Evolutionary conservation across 2,797 vertebrate species (phyloP), one percentile per base, ranked within the genome.

Genomic region (Malacoraja senta): DNA sequence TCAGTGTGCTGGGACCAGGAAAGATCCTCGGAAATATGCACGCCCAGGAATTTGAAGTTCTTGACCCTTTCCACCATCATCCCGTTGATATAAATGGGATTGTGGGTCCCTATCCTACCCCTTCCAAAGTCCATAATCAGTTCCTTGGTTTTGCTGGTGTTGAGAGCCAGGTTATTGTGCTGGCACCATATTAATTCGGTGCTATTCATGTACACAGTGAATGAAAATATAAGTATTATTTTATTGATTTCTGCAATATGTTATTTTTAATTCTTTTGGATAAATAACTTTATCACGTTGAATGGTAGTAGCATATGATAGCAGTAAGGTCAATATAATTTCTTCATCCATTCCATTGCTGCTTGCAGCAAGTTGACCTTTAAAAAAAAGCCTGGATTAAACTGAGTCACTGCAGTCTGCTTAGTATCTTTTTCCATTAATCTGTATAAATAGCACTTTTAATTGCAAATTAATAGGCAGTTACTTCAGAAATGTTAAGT

Each of bases 381-480:
- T 74, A 29, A 53, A 92, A 58, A 92, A 24, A n/a, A 74, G 71
- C 24, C 71, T 74, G 12, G 10, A 76, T 74, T 53, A 76, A 74
- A 29, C 90, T 76, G 90, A 74, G 35, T 92, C 90, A 76, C 24
- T 13, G 7, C 90, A 92, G 26, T 53, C 71, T 92, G 38, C 38
- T 92, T 26, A 53, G 44, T n/a, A 44, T 92, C 71, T 74, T 29
- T 71, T 92, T 92, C 90, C 68, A 91, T 76, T 76, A 74, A 76
- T 72, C 71, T 92, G 38, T 76, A 92, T 58, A 32, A 92, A 92
- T 53, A 91, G 44, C 24, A 74, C 21, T 76, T 76, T 92, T 92
- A 76, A 92, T 92, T 92, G 71, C 72, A 76, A 74, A n/a, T 58
- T 74, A 92, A 76, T 92, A n/a, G 26, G 44, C 71, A 72, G 13